A percentile compares a stretch with the other conserved stretches of the same genome.
phyloP scores from a whole-genome alignment of 2,888 invertebrate species.

The Microchrysa polita region DNA sequence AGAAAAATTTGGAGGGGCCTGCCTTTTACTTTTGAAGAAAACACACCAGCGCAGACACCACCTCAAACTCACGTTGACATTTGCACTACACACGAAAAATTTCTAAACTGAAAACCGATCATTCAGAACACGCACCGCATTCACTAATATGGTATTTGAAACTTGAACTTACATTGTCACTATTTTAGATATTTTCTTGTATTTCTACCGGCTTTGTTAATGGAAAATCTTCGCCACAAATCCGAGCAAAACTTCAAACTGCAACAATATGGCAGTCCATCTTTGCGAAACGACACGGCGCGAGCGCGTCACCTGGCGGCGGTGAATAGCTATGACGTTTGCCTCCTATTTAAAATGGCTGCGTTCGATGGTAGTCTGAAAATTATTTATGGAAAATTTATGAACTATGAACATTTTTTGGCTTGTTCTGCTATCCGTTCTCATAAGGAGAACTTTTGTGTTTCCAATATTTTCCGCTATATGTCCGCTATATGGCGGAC shows the following conservation, averaged over 20 bases:
- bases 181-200: neutral
- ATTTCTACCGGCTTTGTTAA: neutral
- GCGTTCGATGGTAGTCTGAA: neutral
- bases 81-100: neutral
- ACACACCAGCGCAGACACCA: neutral
- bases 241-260: neutral
- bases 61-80: conserved; percentile 10
- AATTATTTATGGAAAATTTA: neutral
- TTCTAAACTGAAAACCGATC: neutral
- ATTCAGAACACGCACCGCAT: neutral
- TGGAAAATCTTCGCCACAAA: neutral
- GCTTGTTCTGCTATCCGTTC: no score
- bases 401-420: no score
- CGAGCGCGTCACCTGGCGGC: neutral
- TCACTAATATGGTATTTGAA: neutral
- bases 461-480: no score
- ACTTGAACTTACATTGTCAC: conserved; percentile 14
- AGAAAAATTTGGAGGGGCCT: neutral
- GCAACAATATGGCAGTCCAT: conserved; percentile 24
- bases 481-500: no score
- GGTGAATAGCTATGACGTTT: no score
- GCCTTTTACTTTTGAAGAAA: neutral
- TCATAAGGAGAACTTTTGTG: no score
- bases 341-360: no score
- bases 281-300: conserved; percentile 1